Evolutionary conservation across 2,113 vertebrate genomes (phyloP).

Genomic region (Erythrocebus patas): DNA sequence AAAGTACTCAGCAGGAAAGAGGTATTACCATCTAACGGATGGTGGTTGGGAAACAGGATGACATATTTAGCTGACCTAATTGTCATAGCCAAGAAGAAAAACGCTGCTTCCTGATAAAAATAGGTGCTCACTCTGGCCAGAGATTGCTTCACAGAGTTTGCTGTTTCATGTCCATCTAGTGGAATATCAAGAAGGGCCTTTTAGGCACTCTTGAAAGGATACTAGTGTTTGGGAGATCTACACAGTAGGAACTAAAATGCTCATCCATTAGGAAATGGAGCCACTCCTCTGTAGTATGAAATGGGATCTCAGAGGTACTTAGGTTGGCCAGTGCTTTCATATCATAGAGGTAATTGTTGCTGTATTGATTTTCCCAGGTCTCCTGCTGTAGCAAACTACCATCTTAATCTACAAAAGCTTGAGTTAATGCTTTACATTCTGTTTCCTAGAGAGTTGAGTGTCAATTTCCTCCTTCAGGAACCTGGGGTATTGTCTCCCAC

Average conservation of each 20-base stretch:
- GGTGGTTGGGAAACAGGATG: slow-evolving; percentile 77
- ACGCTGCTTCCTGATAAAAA: slow-evolving; percentile 85
- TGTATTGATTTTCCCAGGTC: slow-evolving; percentile 79
- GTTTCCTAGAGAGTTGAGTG: slow-evolving; percentile 86
- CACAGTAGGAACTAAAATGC: slow-evolving; percentile 87
- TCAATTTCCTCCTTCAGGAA: slow-evolving; percentile 90
- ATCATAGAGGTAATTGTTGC: slow-evolving; percentile 89
- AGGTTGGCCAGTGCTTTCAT: slow-evolving; percentile 91
- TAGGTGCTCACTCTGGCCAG: slow-evolving; percentile 85
- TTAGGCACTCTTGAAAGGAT: slow-evolving; percentile 80
- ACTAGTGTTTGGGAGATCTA: slow-evolving; percentile 87
- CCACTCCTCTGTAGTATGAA: slow-evolving; percentile 82
- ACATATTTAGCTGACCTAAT: slow-evolving; percentile 87
- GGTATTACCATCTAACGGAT: slow-evolving; percentile 87
- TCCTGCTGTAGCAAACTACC: slow-evolving; percentile 86
- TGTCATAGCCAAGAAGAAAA: slow-evolving; percentile 81
- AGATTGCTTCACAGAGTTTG: slow-evolving; percentile 86
- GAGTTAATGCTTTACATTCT: slow-evolving; percentile 91
- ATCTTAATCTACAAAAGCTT: slow-evolving; percentile 86
- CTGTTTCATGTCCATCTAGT: slow-evolving; percentile 86
- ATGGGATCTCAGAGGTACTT: slow-evolving; percentile 88
- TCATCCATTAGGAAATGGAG: slow-evolving; percentile 87
- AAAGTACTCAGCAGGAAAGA: slow-evolving; percentile 87
- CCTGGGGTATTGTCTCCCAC: slow-evolving; percentile 90
- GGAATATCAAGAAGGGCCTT: slow-evolving; percentile 84